Percentiles rank a stretch among this genome's conserved stretches.
Conservation (phyloP, 1,140 invertebrate species). For the Drosophila santomea region DNA sequence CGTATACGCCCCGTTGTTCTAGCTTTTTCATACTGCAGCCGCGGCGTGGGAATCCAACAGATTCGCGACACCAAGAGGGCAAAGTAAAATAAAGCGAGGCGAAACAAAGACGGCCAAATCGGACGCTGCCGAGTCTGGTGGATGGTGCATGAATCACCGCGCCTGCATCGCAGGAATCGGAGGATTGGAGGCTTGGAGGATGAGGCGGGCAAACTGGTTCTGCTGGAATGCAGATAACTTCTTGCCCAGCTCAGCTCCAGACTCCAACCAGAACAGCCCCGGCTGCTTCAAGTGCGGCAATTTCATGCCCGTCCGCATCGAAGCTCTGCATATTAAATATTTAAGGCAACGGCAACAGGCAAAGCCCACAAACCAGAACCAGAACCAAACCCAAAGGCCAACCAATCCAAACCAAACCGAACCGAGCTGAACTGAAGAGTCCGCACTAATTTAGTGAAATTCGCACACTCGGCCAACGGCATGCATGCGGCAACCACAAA, state of each 20-base stretch:
- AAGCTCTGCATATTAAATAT: conserved; percentile 77
- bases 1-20: conserved; percentile 70
- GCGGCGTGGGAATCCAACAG: conserved; percentile 33
- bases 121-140: conserved; percentile 74
- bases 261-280: conserved; percentile 8
- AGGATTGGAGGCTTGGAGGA: not conserved
- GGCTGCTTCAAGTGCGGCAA: conserved; percentile 58
- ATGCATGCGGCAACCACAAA: conserved; percentile 66
- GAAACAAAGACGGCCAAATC: conserved; percentile 51
- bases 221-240: conserved; percentile 72
- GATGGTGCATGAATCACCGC: conserved; percentile 73
- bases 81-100: conserved; percentile 16
- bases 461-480: conserved; percentile 29
- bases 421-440: conserved; percentile 6
- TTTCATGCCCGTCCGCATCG: conserved; percentile 56
- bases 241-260: conserved; percentile 38
- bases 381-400: conserved; percentile 4
- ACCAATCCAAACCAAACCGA: not conserved
- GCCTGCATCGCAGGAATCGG: conserved; percentile 39
- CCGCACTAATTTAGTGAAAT: conserved; percentile 68
- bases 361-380: conserved; percentile 13
- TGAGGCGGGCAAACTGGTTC: conserved; percentile 53
- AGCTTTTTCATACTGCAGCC: not conserved
- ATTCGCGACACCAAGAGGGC: conserved; percentile 53
- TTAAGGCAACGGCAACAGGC: conserved; percentile 61